phyloP scores from a whole-genome alignment of 2,797 vertebrate genomes.

The Tenualosa ilisha region DNA sequence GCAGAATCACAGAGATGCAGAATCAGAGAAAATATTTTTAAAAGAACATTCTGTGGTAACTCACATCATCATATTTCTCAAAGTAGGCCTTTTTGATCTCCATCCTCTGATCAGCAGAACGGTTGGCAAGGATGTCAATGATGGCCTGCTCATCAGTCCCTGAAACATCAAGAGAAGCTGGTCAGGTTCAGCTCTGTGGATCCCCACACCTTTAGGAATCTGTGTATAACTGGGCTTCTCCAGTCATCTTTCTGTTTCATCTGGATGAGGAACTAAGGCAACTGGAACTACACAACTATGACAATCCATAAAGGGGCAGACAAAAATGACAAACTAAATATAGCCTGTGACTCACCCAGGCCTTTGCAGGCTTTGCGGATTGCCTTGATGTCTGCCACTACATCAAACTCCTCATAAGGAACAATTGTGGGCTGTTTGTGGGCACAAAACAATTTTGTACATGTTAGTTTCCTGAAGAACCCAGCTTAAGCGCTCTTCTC shows the following conservation, averaged over 20 bases:
- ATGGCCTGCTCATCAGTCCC: slow-evolving; percentile 81
- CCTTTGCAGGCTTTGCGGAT: slow-evolving; percentile 83
- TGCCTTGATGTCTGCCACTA: slow-evolving; percentile 75
- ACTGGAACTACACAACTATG: background rate
- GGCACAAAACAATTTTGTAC: background rate
- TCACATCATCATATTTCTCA: slow-evolving; percentile 80
- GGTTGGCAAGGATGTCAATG: slow-evolving; percentile 77
- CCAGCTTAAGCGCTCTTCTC: too few species aligned
- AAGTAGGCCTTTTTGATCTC: slow-evolving; percentile 77
- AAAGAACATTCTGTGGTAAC: slow-evolving; percentile 35
- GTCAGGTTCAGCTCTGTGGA: background rate
- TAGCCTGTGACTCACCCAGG: slow-evolving; percentile 63
- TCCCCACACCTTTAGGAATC: background rate
- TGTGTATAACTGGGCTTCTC: background rate
- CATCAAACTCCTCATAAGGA: slow-evolving; percentile 76
- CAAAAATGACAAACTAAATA: background rate
- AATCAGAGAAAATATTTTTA: background rate
- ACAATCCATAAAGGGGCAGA: background rate
- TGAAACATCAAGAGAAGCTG: slow-evolving; percentile 38
- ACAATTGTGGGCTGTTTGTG: slow-evolving; percentile 69
- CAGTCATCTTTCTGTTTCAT: background rate
- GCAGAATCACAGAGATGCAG: background rate
- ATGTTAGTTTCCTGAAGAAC: too few species aligned
- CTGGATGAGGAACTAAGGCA: background rate
- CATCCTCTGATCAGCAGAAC: slow-evolving; percentile 67